These are phyloP conservation scores for Pedionomus torquatus DNA, from an alignment of 2,113 vertebrate genomes.

Conservation along the genomic window DNA sequence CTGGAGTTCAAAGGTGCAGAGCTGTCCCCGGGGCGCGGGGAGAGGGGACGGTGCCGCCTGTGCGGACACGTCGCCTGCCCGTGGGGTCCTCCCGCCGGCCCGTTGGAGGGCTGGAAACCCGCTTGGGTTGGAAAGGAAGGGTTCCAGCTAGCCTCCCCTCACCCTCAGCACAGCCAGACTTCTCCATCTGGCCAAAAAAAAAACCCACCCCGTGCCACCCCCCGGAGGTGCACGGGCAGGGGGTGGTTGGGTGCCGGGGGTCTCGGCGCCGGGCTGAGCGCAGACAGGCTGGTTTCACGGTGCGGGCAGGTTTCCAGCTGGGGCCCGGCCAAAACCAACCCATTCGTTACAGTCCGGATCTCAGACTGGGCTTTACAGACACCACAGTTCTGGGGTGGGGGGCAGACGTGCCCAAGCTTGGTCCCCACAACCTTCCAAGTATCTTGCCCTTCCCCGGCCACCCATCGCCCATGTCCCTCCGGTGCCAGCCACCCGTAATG, in stretches of 20 bases:
- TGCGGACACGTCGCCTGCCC: fast-evolving
- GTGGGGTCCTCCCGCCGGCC: not conserved
- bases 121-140: not conserved
- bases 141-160: not conserved
- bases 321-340: slow-evolving; percentile 47
- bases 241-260: not conserved
- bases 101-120: not conserved
- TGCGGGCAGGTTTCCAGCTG: slow-evolving; percentile 34
- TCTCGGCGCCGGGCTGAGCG: not conserved
- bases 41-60: not conserved
- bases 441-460: not conserved
- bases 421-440: fast-evolving
- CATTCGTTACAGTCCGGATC: slow-evolving; percentile 11
- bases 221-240: not conserved
- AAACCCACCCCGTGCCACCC: fast-evolving
- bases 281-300: not conserved
- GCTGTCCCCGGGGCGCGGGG: fast-evolving
- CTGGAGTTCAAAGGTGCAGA: not conserved
- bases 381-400: fast-evolving
- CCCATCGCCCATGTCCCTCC: fast-evolving
- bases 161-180: fast-evolving
- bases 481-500: fast-evolving
- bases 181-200: not conserved
- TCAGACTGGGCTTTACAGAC: slow-evolving; percentile 4
- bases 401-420: not conserved